Evolutionary conservation across 2,113 vertebrate genomes (phyloP).

Genomic region (Takifugu bimaculatus): DNA sequence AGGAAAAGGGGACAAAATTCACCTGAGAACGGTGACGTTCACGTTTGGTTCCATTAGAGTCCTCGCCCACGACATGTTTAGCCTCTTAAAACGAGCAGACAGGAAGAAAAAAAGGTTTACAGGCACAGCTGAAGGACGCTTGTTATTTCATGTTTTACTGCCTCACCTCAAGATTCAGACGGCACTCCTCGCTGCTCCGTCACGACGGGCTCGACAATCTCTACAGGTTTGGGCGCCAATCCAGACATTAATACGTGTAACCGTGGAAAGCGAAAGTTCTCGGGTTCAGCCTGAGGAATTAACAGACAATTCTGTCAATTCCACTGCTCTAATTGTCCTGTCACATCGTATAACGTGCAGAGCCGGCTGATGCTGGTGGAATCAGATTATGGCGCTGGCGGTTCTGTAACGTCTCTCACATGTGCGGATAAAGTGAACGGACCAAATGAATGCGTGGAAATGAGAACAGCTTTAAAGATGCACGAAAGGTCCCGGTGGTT

Average conservation of each 20-base stretch:
- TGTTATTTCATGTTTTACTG: conserved; percentile 4
- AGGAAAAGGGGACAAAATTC: conserved; percentile 2
- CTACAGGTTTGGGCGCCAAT: conserved; percentile 7
- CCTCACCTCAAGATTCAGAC: conserved; percentile 1
- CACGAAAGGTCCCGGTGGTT: conserved; percentile 13
- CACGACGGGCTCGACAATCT: conserved; percentile 2
- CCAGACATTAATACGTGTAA: conserved; percentile 4
- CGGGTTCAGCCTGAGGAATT: neutral
- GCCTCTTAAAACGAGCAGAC: conserved; percentile 1
- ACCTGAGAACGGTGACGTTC: conserved; percentile 19
- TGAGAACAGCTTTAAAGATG: neutral
- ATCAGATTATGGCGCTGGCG: conserved; percentile 1
- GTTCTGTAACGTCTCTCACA: neutral
- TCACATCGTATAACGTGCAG: conserved; percentile 19
- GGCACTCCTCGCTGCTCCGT: neutral
- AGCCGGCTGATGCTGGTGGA: conserved; percentile 2
- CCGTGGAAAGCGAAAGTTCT: neutral
- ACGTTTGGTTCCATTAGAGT: conserved; percentile 13
- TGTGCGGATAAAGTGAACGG: neutral
- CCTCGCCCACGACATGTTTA: conserved; percentile 21
- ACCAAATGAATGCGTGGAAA: conserved; percentile 3
- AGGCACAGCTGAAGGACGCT: neutral
- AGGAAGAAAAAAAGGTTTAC: conserved; percentile 17
- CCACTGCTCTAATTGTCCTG: conserved; percentile 16
- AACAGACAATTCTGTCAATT: conserved; percentile 10